Percentiles rank a stretch among this genome's conserved stretches.
Conservation (phyloP, 2,888 invertebrate species). For the Melanchra persicariae region DNA sequence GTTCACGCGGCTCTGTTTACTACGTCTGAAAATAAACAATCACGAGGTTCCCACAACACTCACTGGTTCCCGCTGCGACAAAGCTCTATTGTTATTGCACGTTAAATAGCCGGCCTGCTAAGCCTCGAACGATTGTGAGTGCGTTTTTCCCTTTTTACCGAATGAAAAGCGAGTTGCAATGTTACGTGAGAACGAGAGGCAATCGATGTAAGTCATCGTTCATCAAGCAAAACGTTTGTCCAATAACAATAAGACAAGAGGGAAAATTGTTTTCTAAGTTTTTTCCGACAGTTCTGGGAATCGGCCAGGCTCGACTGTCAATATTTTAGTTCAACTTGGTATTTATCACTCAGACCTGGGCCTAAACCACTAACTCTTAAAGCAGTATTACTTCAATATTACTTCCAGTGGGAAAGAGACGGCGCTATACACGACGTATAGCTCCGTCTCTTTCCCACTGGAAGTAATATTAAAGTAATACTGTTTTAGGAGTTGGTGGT, state of each 20-base stretch:
- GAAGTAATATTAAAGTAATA: too few species aligned
- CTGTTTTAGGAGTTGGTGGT: too few species aligned
- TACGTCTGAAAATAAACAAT: constrained; percentile 46
- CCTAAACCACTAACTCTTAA: too few species aligned
- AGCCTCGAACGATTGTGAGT: constrained; percentile 1
- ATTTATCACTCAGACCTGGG: too few species aligned
- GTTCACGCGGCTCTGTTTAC: constrained; percentile 37
- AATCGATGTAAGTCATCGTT: constrained; percentile 13
- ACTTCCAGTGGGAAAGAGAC: too few species aligned
- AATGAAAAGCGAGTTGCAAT: constrained; percentile 39
- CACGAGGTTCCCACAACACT: constrained; percentile 28
- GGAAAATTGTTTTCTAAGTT: too few species aligned
- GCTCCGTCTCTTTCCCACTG: too few species aligned
- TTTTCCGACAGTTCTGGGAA: not conserved
- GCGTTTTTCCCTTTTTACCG: constrained; percentile 31
- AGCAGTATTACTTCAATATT: too few species aligned
- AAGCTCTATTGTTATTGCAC: constrained; percentile 36
- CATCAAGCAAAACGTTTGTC: constrained; percentile 2
- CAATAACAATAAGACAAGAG: too few species aligned
- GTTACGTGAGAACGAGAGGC: constrained; percentile 32
- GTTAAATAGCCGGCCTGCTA: not conserved
- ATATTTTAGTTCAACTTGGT: not conserved
- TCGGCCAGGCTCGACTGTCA: not conserved
- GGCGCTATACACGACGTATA: too few species aligned
- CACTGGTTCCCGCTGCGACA: constrained; percentile 21